Conservation (phyloP, 2,888 invertebrate genomes). For the Hydrotaea cyrtoneurina region DNA sequence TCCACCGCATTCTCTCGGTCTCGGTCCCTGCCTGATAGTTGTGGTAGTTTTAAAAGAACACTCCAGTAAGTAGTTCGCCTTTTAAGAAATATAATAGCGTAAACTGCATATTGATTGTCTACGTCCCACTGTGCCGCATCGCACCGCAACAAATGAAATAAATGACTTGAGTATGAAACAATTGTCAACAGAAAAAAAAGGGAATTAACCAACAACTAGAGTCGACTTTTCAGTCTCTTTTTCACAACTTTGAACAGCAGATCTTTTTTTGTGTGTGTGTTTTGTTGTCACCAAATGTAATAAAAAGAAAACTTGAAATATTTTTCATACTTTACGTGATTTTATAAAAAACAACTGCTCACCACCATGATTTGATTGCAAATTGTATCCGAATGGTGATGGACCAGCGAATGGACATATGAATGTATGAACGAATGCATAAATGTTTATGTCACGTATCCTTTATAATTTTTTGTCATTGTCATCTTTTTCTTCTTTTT, state of each 20-base stretch:
- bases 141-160: constrained; percentile 9
- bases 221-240: background rate
- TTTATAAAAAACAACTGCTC: constrained; percentile 67
- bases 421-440: constrained; percentile 38
- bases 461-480: constrained; percentile 31
- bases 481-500: constrained; percentile 23
- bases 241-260: too few relatives aligned
- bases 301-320: constrained; percentile 1
- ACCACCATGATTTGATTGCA: constrained; percentile 67
- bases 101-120: too few relatives aligned
- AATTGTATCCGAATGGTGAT: constrained; percentile 63
- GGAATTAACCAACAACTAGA: constrained; percentile 20
- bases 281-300: too few relatives aligned
- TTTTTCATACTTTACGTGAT: constrained; percentile 73
- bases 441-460: constrained; percentile 65
- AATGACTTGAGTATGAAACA: constrained; percentile 13
- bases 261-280: too few relatives aligned
- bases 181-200: constrained; percentile 16
- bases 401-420: constrained; percentile 28
- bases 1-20: too few relatives aligned
- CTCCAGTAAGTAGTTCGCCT: too few relatives aligned
- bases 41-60: too few relatives aligned
- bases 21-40: too few relatives aligned
- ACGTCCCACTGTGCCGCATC: too few relatives aligned
- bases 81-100: too few relatives aligned